phyloP scores from a whole-genome alignment of 2,113 vertebrate genomes.

The Rousettus leschenaultii region DNA sequence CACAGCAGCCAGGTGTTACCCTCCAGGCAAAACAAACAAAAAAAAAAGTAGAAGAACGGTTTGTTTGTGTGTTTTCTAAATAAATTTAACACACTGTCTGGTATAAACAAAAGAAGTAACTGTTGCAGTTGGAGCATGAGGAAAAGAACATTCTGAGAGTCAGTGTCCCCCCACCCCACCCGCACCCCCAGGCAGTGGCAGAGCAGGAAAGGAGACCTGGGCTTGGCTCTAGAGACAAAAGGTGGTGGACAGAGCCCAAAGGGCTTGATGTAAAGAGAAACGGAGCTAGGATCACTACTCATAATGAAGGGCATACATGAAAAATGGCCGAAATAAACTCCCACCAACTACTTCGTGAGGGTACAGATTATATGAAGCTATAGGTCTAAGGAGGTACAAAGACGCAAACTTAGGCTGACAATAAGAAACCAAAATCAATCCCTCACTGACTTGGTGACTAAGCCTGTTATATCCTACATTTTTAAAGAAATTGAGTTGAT shows the following conservation, averaged over 20 bases:
- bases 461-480: background rate
- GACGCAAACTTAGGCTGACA: background rate
- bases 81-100: constrained; percentile 44
- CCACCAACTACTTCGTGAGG: background rate
- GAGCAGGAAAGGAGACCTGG: background rate
- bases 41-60: background rate
- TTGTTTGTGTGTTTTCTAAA: constrained; percentile 44
- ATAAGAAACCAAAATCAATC: background rate
- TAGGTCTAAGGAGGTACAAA: background rate
- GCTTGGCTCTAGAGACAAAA: background rate
- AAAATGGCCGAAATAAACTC: background rate
- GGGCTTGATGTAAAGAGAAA: background rate
- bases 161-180: background rate
- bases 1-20: constrained; percentile 26
- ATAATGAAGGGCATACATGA: background rate
- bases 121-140: background rate
- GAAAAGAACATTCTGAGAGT: background rate
- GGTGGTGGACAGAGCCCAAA: background rate
- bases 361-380: background rate
- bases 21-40: background rate
- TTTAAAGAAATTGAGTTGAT: background rate
- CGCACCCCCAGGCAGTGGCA: background rate
- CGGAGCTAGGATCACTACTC: too few species aligned
- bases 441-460: background rate
- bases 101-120: constrained; percentile 49